Evolutionary conservation across 2,888 invertebrate genomes (phyloP), one percentile per base, ranked within the genome.

Genomic region (Hydraecia micacea): DNA sequence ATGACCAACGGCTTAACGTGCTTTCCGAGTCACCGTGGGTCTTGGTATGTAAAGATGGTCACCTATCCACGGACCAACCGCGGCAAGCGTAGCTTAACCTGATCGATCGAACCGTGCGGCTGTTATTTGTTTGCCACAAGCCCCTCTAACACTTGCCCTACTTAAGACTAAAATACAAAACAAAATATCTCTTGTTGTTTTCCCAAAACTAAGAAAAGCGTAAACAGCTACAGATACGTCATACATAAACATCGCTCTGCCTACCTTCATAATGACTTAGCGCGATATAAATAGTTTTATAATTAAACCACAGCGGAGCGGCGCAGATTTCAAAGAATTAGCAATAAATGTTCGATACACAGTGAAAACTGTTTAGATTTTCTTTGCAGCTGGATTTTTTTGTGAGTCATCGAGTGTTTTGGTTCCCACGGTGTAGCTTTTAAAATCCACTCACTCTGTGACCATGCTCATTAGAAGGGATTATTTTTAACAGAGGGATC

Each of bases 321-420:
- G 79, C 84, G 80, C 28, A 81, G 32, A 76, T 73, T 83, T 83
- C 84, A 73, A 70, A 80, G 84, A 83, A 83, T 55, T 11, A 15
- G 58, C 69, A 68, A 18, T 72, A 79, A 79, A 65, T 4, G 13
- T 21, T 71, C 39, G 32, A 49, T 77, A 55, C 5, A 55, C 15
- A 42, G 46, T 42, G 58, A 25, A 65, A 68, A 80, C 0, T 74
- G n/a, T 74, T 80, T 62, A 62, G 28, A 60, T 68, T 68, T 73
- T 58, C 28, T 15, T 73, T 58, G n/a, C 72, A 49, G 65, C 49
- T 60, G 66, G 65, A 7, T 42, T 60, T 28, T 49, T 21, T 21
- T n/a, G 11, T 49, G 46, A 65, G 28, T 79, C 80, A 80, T 49
- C 8, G 1, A 4, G 13, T 42, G 36, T 73, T 58, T 67, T 79